Evolutionary conservation across 2,113 vertebrate species (phyloP).

Genomic region (Neogale vison): DNA sequence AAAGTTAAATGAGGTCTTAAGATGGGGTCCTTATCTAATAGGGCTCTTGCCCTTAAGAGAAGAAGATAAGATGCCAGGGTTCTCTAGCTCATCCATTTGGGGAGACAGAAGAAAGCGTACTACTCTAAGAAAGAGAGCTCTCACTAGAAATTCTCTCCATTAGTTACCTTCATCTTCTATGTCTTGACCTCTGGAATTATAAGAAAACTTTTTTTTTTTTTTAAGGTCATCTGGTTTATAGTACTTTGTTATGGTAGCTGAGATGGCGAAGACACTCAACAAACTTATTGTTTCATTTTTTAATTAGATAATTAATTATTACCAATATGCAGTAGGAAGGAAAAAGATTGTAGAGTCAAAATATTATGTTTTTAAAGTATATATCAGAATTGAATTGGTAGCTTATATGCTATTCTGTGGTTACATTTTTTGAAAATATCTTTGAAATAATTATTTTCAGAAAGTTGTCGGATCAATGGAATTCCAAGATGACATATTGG

Average conservation of each 20-base stretch:
- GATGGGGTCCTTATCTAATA: neutral
- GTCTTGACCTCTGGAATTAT: neutral
- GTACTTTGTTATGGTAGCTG: neutral
- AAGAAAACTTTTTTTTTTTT: neutral
- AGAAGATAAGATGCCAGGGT: neutral
- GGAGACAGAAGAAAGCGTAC: neutral
- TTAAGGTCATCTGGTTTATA: neutral
- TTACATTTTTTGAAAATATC: neutral
- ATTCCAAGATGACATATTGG: neutral
- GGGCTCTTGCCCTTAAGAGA: accelerated
- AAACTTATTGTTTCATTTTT: neutral
- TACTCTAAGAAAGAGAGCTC: neutral
- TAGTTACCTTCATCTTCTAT: neutral
- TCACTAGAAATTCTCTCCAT: neutral
- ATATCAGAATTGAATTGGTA: neutral
- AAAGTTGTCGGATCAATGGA: neutral
- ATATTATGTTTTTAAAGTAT: neutral
- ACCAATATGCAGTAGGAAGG: neutral
- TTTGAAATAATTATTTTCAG: neutral
- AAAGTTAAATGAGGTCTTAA: neutral
- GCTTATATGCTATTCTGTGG: neutral
- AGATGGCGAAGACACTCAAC: neutral
- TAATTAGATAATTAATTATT: neutral
- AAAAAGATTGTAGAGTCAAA: neutral
- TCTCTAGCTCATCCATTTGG: neutral